Conservation (phyloP, 2,113 vertebrate species). For the Myodes glareolus region DNA sequence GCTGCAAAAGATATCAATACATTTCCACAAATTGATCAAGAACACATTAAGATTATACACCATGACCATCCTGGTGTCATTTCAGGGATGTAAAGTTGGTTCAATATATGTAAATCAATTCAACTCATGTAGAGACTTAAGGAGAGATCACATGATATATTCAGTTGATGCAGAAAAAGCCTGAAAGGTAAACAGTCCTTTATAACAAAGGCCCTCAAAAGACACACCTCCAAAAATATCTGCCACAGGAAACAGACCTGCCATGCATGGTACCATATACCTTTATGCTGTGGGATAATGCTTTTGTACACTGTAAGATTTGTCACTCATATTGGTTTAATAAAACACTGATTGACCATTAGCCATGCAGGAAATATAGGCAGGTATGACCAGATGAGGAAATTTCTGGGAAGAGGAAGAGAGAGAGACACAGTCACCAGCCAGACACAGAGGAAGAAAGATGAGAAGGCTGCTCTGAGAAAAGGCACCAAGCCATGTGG, state of each 20-base stretch:
- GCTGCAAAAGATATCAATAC: neutral
- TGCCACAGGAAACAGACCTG: neutral
- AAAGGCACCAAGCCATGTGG: too few relatives aligned
- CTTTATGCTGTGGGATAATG: too few relatives aligned
- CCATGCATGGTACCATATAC: too few relatives aligned
- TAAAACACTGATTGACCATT: too few relatives aligned
- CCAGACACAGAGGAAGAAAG: too few relatives aligned
- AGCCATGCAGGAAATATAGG: too few relatives aligned
- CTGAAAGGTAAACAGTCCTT: neutral
- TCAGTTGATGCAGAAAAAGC: neutral
- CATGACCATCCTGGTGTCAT: neutral
- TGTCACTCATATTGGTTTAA: too few relatives aligned
- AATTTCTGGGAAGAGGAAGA: too few relatives aligned
- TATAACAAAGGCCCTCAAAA: neutral
- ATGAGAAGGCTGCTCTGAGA: too few relatives aligned
- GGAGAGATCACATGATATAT: neutral
- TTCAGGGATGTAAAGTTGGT: neutral
- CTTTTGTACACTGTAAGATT: too few relatives aligned
- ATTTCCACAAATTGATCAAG: neutral
- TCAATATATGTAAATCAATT: neutral
- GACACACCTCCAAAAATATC: neutral
- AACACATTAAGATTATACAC: neutral
- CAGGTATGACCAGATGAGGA: too few relatives aligned
- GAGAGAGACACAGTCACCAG: too few relatives aligned
- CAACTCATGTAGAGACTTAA: neutral